phyloP scores from a whole-genome alignment of 2,888 invertebrate genomes.

The Choreutis nemorana region DNA sequence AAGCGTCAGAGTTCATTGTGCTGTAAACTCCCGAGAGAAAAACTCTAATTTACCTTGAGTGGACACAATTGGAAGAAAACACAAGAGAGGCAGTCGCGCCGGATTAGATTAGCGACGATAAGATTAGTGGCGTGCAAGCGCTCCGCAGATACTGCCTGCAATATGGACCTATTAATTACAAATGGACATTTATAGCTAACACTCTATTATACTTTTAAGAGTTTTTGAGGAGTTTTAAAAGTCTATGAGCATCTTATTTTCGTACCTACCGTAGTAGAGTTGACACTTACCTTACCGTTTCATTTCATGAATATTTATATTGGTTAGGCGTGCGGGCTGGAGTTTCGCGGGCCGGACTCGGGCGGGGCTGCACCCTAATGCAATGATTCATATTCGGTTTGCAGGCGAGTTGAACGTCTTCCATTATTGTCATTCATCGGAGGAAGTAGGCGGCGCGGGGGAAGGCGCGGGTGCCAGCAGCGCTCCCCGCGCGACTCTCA shows the following conservation, averaged over 20 bases:
- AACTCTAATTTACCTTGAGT: slow-evolving; percentile 59
- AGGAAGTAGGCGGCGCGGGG: slow-evolving; percentile 63
- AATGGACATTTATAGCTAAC: too few relatives aligned
- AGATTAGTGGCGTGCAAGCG: slow-evolving; percentile 45
- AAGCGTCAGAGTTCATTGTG: slow-evolving; percentile 32
- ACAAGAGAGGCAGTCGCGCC: slow-evolving; percentile 54
- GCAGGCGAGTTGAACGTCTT: slow-evolving; percentile 67
- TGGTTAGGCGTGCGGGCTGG: slow-evolving; percentile 23
- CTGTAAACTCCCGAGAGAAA: slow-evolving; percentile 40
- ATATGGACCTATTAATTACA: slow-evolving; percentile 44
- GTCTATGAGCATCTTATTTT: slow-evolving; percentile 5
- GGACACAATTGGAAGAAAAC: slow-evolving; percentile 64
- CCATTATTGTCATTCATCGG: slow-evolving; percentile 67
- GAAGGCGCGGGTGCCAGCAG: slow-evolving; percentile 50
- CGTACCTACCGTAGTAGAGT: too few relatives aligned
- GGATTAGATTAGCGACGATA: slow-evolving; percentile 60
- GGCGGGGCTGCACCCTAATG: slow-evolving; percentile 65
- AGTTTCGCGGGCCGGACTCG: slow-evolving; percentile 48
- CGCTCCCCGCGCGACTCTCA: slow-evolving; percentile 56
- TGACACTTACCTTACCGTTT: too few relatives aligned
- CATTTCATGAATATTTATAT: slow-evolving; percentile 38
- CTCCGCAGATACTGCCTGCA: slow-evolving; percentile 20
- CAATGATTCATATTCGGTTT: slow-evolving; percentile 67
- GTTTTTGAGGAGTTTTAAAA: slow-evolving; percentile 2
- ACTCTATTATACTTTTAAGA: neutral